Evolutionary conservation across 2,888 invertebrate genomes (phyloP).

Genomic region (Sacculina carcini): DNA sequence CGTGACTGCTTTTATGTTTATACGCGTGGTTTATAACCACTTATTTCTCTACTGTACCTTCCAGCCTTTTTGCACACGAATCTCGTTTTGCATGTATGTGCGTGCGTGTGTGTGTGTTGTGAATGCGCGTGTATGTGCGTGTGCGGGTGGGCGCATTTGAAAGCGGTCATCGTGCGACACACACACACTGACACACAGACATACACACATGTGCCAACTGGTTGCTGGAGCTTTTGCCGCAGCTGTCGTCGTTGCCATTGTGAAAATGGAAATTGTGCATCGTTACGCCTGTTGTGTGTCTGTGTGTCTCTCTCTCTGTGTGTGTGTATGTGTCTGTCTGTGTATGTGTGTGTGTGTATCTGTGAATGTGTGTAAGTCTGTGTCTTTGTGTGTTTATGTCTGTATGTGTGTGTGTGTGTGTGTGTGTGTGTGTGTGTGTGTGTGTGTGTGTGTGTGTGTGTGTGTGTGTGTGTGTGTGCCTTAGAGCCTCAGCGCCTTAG

Average conservation of each 20-base stretch:
- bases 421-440: slow-evolving; percentile 5
- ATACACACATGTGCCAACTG: too few relatives aligned
- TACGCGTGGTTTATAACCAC: too few relatives aligned
- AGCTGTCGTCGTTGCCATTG: too few relatives aligned
- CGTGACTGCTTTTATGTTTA: background rate
- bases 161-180: background rate
- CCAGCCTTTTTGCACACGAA: background rate
- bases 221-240: too few relatives aligned
- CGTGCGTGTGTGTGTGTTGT: too few relatives aligned
- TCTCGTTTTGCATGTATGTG: background rate
- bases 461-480: slow-evolving; percentile 3
- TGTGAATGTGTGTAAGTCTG: too few relatives aligned
- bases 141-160: background rate
- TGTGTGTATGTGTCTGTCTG: slow-evolving; percentile 2
- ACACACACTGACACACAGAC: background rate
- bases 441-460: slow-evolving; percentile 6
- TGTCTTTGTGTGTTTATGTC: too few relatives aligned
- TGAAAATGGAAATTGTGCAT: too few relatives aligned
- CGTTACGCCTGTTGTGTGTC: background rate
- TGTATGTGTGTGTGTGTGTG: background rate
- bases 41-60: too few relatives aligned
- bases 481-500: background rate
- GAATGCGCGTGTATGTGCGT: background rate
- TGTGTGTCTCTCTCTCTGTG: slow-evolving; percentile 2
- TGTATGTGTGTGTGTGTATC: slow-evolving; percentile 2